Evolutionary conservation across 2,113 vertebrate genomes (phyloP), one percentile per base, ranked within the genome.

Genomic region (Rhabdornis inornatus): DNA sequence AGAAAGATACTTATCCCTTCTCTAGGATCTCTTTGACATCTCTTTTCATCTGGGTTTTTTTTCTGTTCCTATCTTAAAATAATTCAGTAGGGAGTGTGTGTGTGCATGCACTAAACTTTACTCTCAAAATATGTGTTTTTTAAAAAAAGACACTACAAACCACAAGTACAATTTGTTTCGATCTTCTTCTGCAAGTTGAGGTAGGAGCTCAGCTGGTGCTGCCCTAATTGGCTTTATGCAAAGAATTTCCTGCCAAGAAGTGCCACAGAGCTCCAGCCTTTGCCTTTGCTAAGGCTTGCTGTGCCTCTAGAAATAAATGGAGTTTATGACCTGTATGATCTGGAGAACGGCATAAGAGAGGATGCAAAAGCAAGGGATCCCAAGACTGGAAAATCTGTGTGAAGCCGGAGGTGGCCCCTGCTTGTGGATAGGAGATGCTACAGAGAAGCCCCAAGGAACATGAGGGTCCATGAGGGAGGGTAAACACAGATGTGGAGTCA

Each of bases 201-300:
- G 45, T 61, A 50, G 78, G 90, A 93, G 76, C 83, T 83, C 76
- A 35, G 79, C 90, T 91, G 84, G 69, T 63, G 6, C 64, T 79
- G 63, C 74, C 90, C 81, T 94, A 52, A 78, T 49, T 69, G 89
- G 75, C 69, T 96, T 90, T 83, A 80, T 66, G 89, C 92, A 93
- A 88, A 94, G 63, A 31, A 6, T 50, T 79, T 90, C 77, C 77
- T 96, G 85, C 10, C 31, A 88, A 91, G 70, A 88, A 44, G 42
- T 25, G 68, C 45, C 82, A 89, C 35, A 69, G 45, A 44, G 72
- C 18, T 83, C 55, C 47, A 64, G 89, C 42, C 64, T 83, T 8
- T 28, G n/a, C 70, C 72, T 90, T 83, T 39, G 8, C 88, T 44
- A 20, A 47, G 44, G 18, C 86, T 64, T 31, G 4, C 40, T 50